These are phyloP conservation scores for Lordiphosa collinella DNA, from an alignment of 1,140 invertebrate genomes.

Conservation along the genomic window DNA sequence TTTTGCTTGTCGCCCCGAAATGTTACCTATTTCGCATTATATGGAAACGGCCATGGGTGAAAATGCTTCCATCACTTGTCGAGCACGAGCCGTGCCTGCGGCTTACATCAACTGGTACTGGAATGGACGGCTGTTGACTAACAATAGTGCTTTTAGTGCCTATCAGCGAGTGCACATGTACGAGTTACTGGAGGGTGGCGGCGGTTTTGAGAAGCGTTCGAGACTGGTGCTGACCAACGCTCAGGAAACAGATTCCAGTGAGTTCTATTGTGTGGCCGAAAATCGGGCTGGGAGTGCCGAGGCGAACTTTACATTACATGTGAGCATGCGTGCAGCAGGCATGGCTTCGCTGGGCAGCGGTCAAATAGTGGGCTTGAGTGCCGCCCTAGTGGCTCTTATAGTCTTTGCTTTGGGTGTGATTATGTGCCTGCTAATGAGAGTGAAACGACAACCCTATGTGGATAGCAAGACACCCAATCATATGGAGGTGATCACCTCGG, in stretches of 20 bases:
- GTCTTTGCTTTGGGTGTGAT: slow-evolving; percentile 88
- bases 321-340: slow-evolving; percentile 87
- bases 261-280: slow-evolving; percentile 94
- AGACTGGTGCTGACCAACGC: slow-evolving; percentile 91
- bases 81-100: slow-evolving; percentile 89
- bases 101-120: slow-evolving; percentile 92
- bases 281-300: slow-evolving; percentile 95
- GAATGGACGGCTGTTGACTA: slow-evolving; percentile 89
- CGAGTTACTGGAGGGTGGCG: slow-evolving; percentile 83
- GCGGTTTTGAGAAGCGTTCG: slow-evolving; percentile 86
- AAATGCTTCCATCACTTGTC: slow-evolving; percentile 91
- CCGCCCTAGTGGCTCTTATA: slow-evolving; percentile 89
- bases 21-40: slow-evolving; percentile 87
- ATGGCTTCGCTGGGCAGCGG: slow-evolving; percentile 90
- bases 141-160: slow-evolving; percentile 89
- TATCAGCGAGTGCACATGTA: slow-evolving; percentile 89
- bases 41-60: slow-evolving; percentile 89
- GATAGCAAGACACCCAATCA: slow-evolving; percentile 88
- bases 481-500: slow-evolving; percentile 85
- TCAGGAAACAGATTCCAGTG: slow-evolving; percentile 91
- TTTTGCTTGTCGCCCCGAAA: slow-evolving; percentile 92
- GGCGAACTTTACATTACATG: slow-evolving; percentile 93
- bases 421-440: slow-evolving; percentile 85
- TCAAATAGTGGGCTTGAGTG: slow-evolving; percentile 91
- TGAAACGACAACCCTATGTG: slow-evolving; percentile 85